phyloP scores from a whole-genome alignment of 2,797 vertebrate genomes.

The Takifugu rubripes region DNA sequence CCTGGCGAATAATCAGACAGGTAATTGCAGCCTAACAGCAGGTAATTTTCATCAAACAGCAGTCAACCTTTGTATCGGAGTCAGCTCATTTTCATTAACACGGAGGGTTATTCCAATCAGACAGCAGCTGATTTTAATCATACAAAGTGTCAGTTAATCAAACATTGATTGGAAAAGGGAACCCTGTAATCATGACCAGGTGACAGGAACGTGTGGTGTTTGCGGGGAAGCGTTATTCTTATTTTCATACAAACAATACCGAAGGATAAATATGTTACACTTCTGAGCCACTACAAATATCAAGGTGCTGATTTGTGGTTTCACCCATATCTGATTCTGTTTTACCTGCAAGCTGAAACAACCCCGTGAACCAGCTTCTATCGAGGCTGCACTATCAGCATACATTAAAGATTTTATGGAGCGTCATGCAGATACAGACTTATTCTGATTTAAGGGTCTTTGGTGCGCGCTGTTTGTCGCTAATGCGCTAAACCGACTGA shows the following conservation, averaged over 20 bases:
- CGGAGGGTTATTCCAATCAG: slow-evolving; percentile 60
- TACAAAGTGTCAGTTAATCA: slow-evolving; percentile 51
- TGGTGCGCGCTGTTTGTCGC: no score
- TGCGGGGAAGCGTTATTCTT: slow-evolving; percentile 5
- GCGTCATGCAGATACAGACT: no score
- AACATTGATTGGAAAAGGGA: slow-evolving; percentile 29
- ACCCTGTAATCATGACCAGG: slow-evolving; percentile 46
- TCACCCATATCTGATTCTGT: no score
- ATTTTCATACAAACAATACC: slow-evolving; percentile 30
- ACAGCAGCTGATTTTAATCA: slow-evolving; percentile 59
- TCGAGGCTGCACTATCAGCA: no score
- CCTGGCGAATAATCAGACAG: slow-evolving; percentile 48
- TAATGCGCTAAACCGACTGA: no score
- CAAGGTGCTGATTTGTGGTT: no score
- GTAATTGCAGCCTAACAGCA: slow-evolving; percentile 48
- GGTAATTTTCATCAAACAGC: slow-evolving; percentile 59
- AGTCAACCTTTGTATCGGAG: slow-evolving; percentile 20
- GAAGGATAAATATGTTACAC: slow-evolving; percentile 15
- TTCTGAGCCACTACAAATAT: background rate
- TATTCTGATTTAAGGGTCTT: no score
- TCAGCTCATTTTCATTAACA: slow-evolving; percentile 50
- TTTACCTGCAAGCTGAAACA: no score
- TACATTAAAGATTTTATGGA: no score
- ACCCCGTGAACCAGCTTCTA: no score
- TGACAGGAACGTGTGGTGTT: slow-evolving; percentile 23